A percentile compares a stretch with the other conserved stretches of the same genome.
Conservation (phyloP, 2,113 vertebrate genomes). For the Pelvicachromis taeniatus region DNA sequence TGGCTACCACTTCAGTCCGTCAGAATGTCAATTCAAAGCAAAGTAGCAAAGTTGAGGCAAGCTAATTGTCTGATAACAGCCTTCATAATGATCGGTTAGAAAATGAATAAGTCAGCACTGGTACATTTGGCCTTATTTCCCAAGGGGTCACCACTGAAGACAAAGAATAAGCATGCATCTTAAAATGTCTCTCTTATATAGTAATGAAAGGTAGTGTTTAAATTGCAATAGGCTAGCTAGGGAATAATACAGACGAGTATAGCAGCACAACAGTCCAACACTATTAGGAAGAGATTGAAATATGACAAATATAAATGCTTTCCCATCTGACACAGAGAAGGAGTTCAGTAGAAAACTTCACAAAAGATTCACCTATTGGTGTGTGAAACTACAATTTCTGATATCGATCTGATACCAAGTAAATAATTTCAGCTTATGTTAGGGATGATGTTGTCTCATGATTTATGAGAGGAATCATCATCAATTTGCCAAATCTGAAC, state of each 20-base stretch:
- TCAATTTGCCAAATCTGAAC: background rate
- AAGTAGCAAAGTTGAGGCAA: background rate
- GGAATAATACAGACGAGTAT: background rate
- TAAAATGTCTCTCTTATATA: background rate
- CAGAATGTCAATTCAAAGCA: background rate
- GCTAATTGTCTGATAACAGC: background rate
- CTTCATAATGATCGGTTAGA: background rate
- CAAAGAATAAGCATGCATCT: background rate
- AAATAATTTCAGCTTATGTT: background rate
- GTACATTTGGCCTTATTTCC: background rate
- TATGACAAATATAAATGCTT: background rate
- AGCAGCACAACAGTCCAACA: background rate
- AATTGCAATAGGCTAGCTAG: background rate
- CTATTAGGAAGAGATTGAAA: background rate
- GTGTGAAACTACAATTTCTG: background rate
- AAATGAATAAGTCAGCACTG: background rate
- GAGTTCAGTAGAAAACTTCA: background rate
- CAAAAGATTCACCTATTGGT: background rate
- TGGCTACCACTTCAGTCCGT: background rate
- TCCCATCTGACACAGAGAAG: background rate
- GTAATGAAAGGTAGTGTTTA: background rate
- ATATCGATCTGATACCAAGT: background rate
- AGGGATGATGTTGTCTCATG: background rate
- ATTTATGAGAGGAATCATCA: background rate
- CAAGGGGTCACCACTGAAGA: background rate